Percentiles rank a stretch among this genome's conserved stretches.
Evolutionary conservation across 2,888 invertebrate species (phyloP).

Genomic region (Resseliella maxima): DNA sequence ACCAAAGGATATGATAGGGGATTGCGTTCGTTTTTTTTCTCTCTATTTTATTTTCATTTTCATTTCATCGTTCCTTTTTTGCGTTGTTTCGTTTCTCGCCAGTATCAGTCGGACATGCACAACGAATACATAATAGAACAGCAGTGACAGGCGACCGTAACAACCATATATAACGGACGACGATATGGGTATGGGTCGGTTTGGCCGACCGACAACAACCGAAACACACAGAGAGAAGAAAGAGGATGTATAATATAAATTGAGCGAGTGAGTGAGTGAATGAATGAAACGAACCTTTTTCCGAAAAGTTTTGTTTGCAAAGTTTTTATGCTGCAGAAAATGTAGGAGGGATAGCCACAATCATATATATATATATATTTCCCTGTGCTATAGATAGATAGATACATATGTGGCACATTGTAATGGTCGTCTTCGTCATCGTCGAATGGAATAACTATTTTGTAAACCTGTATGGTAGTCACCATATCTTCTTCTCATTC

Average conservation of each 20-base stretch:
- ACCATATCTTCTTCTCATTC: background rate
- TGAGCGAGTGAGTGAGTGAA: background rate
- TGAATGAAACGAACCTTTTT: conserved; percentile 32
- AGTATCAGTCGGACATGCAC: conserved; percentile 33
- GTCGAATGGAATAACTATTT: conserved; percentile 34
- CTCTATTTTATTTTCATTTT: too few relatives aligned
- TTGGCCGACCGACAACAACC: conserved; percentile 4
- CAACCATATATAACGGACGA: conserved; percentile 52
- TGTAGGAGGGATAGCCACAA: conserved; percentile 50
- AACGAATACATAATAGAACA: conserved; percentile 49
- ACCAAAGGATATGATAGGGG: conserved; percentile 55
- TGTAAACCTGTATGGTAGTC: background rate
- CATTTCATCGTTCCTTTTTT: conserved; percentile 33
- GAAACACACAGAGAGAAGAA: background rate
- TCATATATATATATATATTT: conserved; percentile 11
- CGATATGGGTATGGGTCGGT: conserved; percentile 13
- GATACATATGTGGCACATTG: conserved; percentile 37
- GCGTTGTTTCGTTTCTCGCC: background rate
- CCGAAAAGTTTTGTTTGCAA: conserved; percentile 47
- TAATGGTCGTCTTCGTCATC: conserved; percentile 28
- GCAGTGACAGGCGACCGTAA: conserved; percentile 45
- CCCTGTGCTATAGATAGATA: background rate
- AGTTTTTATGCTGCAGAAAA: conserved; percentile 5
- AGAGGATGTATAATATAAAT: background rate
- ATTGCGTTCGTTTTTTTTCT: background rate